Conservation (phyloP, 2,113 vertebrate genomes). For the Eidolon helvum region DNA sequence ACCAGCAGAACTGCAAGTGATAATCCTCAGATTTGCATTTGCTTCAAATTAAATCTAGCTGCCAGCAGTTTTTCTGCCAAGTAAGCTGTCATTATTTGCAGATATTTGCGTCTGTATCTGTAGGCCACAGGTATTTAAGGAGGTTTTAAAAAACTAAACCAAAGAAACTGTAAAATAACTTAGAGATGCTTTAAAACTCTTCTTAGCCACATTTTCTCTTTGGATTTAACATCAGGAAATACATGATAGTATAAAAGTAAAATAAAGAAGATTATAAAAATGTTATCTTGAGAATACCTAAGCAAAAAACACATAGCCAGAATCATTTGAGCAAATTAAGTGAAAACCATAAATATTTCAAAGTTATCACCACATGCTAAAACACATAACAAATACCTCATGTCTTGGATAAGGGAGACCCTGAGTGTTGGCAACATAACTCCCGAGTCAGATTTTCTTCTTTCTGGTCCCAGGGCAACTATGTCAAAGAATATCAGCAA, state of each 20-base stretch:
- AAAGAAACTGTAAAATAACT: conserved; percentile 15
- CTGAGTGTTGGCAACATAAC: conserved; percentile 84
- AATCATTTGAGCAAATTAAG: neutral
- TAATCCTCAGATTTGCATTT: conserved; percentile 31
- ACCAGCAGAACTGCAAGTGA: neutral
- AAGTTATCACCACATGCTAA: neutral
- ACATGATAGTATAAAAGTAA: neutral
- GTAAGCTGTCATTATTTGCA: neutral
- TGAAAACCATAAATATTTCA: neutral
- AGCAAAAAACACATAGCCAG: neutral
- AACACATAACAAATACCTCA: conserved; percentile 88
- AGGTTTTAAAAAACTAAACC: neutral
- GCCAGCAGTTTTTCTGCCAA: neutral
- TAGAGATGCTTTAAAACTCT: conserved; percentile 12
- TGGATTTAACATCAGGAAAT: neutral
- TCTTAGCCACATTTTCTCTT: neutral
- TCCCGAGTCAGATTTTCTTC: conserved; percentile 88
- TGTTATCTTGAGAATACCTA: conserved; percentile 13
- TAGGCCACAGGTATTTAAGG: neutral
- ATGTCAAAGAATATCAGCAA: conserved; percentile 39
- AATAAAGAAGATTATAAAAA: conserved; percentile 1
- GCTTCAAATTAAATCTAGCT: neutral
- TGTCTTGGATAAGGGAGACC: conserved; percentile 93
- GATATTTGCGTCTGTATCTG: neutral
- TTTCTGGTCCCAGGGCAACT: conserved; percentile 88